Evolutionary conservation across 2,113 vertebrate genomes (phyloP), one percentile per base, ranked within the genome.

Genomic region (Rousettus leschenaultii): DNA sequence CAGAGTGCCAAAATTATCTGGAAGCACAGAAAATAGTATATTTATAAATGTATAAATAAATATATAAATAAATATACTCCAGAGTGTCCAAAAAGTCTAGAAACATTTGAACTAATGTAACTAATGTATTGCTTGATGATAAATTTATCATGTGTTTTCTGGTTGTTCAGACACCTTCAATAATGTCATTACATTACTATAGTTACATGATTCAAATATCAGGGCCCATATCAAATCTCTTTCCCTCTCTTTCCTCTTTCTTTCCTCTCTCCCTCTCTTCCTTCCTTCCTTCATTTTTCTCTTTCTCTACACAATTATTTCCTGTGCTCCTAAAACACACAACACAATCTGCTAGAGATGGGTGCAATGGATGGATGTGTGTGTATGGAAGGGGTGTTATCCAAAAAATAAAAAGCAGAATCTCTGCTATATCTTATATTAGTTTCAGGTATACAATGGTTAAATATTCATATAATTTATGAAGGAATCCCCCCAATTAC

Each of bases 21-120:
- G 71, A 95, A 94, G 79, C 53, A 74, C 11, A 63, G n/a, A 53
- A 90, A 91, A 85, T 35, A 79, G 8, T 93, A 2, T 35, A 88
- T 43, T 96, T 84, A 88, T 53, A 87, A 95, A 71, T 77, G 63
- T 24, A 63, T 21, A 80, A 77, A 73, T 19, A 57, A 87, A 21
- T 28, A 75, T 70, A 53, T 30, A 66, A 78, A 55, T 90, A 73
- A 66, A 66, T 73, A 68, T 40, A 59, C 9, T 51, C 18, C n/a
- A 65, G n/a, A 33, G 30, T 63, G 13, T 30, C 66, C 30, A 87
- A 28, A 75, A 94, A 86, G 11, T 92, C 87, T 92, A 86, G 40
- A 96, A 96, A 73, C 43, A 88, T 77, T 91, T 85, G 48, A 88
- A 95, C 45, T 45, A 91, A 70, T 51, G 28, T 85, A 80, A 61